Evolutionary conservation across 2,888 invertebrate species (phyloP), one percentile per base, ranked within the genome.

Genomic region (Uropetala carovei): DNA sequence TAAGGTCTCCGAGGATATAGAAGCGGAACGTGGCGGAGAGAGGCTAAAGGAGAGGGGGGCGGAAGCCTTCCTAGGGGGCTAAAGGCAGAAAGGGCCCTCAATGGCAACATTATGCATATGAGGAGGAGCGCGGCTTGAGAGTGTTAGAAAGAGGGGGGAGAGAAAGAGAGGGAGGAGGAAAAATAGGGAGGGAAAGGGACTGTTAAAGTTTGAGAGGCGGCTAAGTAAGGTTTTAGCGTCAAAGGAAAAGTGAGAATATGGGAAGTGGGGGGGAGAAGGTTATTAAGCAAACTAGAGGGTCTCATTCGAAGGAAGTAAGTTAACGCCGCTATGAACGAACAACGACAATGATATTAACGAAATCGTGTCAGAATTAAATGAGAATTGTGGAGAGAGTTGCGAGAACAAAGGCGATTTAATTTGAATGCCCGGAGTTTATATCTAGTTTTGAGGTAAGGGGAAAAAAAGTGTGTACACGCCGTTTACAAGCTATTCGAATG

Each of bases 101-200:
- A 75, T 75, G 75, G 75, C 27, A 75, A 75, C 75, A 75, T 75
- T 75, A 75, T 75, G 75, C 75, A 75, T 75, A 75, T 75, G 75
- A 75, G 75, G 75, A 75, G 75, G 75, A 75, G 75, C 22, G 27
- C 75, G 11, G 75, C 75, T 75, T 75, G 22, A 75, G 75, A 75
- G 13, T 75, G 18, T 75, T 27, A 27, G 68, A 9, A 18, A 68
- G 18, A 0, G 13, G 16, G 64, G 7, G 18, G n/a, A n/a, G n/a
- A n/a, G n/a, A n/a, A n/a, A n/a, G n/a, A n/a, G 5, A 68, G 18
- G 68, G 0, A 9, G 43, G 3, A 43, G 43, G 43, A 43, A 43
- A 43, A 43, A 43, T 1, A n/a, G 75, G 13, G 75, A 27, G 75
- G 27, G 14, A 75, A 27, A 75, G 22, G 75, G 22, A 75, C 75